Evolutionary conservation across 2,888 invertebrate genomes (phyloP).

Genomic region (Arge pagana): DNA sequence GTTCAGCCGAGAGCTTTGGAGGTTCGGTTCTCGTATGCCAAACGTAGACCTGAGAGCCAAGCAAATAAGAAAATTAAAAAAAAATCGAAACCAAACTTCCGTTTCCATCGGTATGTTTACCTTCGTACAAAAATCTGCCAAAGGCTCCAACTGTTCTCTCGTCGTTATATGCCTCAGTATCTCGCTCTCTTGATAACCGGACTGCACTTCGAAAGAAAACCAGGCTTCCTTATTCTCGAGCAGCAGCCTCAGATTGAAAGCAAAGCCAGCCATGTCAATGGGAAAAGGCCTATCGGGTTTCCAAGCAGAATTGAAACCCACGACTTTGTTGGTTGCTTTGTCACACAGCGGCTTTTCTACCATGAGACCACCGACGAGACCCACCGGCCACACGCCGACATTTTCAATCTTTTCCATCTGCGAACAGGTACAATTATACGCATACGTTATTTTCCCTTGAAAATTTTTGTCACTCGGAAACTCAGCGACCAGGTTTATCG

Average conservation of each 20-base stretch:
- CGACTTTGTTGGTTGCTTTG: conserved; percentile 64
- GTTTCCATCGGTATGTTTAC: conserved; percentile 48
- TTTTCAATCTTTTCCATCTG: conserved; percentile 80
- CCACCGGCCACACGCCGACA: conserved; percentile 95
- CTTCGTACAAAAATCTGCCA: conserved; percentile 89
- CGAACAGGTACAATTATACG: no score
- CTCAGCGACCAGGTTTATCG: no score
- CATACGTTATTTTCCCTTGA: no score
- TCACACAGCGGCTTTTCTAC: conserved; percentile 87
- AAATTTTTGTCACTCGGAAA: no score
- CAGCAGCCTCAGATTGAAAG: conserved; percentile 78
- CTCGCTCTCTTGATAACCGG: conserved; percentile 89
- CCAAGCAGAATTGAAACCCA: conserved; percentile 78
- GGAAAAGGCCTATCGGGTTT: conserved; percentile 91
- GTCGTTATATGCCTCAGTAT: conserved; percentile 76
- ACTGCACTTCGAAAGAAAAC: conserved; percentile 83
- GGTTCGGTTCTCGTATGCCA: conserved; percentile 98
- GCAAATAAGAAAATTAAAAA: conserved; percentile 59
- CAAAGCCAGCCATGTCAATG: conserved; percentile 98
- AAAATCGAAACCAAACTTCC: not conserved
- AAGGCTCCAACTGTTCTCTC: conserved; percentile 81
- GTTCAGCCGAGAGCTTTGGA: conserved; percentile 76
- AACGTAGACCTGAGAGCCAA: conserved; percentile 74
- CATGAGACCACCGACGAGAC: conserved; percentile 91
- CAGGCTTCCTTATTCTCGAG: conserved; percentile 72